These are phyloP conservation scores for Calonectris borealis DNA, from an alignment of 2,113 vertebrate species.

Conservation along the genomic window DNA sequence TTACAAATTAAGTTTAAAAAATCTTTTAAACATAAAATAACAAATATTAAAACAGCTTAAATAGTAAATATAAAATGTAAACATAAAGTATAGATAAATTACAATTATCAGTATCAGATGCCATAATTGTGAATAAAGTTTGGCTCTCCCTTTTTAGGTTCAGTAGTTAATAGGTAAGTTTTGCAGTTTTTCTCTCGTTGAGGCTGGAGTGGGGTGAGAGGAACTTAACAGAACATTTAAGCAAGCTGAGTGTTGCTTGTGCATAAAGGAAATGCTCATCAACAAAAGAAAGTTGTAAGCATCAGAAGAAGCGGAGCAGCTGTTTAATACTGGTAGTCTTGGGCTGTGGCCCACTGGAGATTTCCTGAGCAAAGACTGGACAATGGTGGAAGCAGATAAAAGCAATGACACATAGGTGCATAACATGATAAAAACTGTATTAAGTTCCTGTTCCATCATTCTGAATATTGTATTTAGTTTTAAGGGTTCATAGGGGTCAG, in stretches of 20 bases:
- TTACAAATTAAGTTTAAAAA: neutral
- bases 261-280: neutral
- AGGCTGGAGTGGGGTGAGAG: neutral
- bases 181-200: neutral
- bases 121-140: neutral
- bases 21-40: neutral
- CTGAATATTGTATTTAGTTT: neutral
- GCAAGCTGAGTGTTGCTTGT: neutral
- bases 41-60: neutral
- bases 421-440: neutral
- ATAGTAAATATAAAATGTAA: neutral
- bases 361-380: neutral
- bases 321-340: neutral
- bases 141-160: neutral
- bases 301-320: neutral
- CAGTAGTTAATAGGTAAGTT: neutral
- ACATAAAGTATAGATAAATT: neutral
- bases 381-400: neutral
- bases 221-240: neutral
- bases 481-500: neutral
- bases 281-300: neutral
- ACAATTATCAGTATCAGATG: neutral
- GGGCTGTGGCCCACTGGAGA: neutral
- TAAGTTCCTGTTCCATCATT: neutral
- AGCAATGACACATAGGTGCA: neutral